Evolutionary conservation across 2,888 invertebrate species (phyloP), one percentile per base, ranked within the genome.

Genomic region (Euclidia mi): DNA sequence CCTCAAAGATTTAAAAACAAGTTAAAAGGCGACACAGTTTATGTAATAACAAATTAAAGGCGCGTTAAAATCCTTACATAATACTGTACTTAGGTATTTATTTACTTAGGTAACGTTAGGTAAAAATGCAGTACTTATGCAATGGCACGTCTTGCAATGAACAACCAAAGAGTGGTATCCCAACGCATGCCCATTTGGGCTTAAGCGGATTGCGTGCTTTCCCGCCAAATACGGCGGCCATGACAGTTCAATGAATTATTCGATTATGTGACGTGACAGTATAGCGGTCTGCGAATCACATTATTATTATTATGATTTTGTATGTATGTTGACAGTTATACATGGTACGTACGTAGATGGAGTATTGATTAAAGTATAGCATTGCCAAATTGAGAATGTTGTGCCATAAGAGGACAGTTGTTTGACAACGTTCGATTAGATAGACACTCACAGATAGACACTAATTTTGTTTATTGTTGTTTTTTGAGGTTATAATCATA

Each of bases 171-270:
- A 64, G 69, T 65, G 20, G 75, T 87, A 89, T 88, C 88, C 85
- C 85, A 78, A 68, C 80, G 67, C 78, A 84, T 84, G 88, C 90
- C 93, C 85, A 86, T 89, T 92, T 90, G 82, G 87, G 92, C 75
- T 80, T 86, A 91, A 91, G 90, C 90, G 88, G 90, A 92, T 93
- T 90, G 92, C 56, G 38, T 56, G 56, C 94, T 94, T 94, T 94
- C 94, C 89, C 92, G 88, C 94, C 94, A 93, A 92, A 92, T 92
- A 92, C 83, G 92, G 94, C 71, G 67, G 82, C 85, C 86, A 84
- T 91, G 92, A 93, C 94, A 92, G 91, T 88, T 87, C 87, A 84
- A 85, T 91, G 93, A 93, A 92, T 91, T 91, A 91, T 89, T 87
- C 89, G 92, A 92, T 91, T 90, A 92, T 87, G 89, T 88, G 88